Evolutionary conservation across 2,888 invertebrate species (phyloP), one percentile per base, ranked within the genome.

Genomic region (Cataglyphis altisquamis): DNA sequence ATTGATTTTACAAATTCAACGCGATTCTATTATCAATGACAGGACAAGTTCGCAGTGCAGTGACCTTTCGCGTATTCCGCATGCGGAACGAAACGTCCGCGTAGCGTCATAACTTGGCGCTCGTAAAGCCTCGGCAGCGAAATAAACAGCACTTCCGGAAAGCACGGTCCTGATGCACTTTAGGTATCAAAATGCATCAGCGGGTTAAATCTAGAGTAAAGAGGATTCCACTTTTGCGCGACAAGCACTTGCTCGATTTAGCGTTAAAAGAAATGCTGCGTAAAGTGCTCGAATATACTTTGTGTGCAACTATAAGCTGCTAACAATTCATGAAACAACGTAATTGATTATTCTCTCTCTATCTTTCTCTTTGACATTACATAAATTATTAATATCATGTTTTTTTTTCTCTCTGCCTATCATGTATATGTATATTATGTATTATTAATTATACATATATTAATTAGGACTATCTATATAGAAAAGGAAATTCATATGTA

Each of bases 61-160:
- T 92, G 92, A 92, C 91, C 92, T 78, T 77, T 63, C 52, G 75
- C 29, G 66, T 72, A 66, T 84, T 83, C 62, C 68, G 84, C 74
- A 77, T 36, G 25, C 72, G 73, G 63, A 55, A 39, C 52, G 21
- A 32, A 80, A 70, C 60, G 60, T 18, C 45, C 73, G 67, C 84
- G 75, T 64, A 82, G 84, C 90, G 72, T 89, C 85, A 83, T 88
- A 87, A 89, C 85, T 85, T 66, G 72, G 88, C 84, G 88, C 87
- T 90, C 89, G 87, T 91, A 90, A 91, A 90, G 82, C 74, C 89
- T 84, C 85, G 80, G 18, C 86, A 80, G 70, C 86, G 86, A 90
- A 90, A 89, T 88, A 89, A 88, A 77, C 88, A 84, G 64, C 84
- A 87, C 89, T 91, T 90, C 88, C 89, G 89, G 86, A 90, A 90